A percentile compares a stretch with the other conserved stretches of the same genome.
Conservation (phyloP, 2,113 vertebrate species). For the Aleadryas rufinucha region DNA sequence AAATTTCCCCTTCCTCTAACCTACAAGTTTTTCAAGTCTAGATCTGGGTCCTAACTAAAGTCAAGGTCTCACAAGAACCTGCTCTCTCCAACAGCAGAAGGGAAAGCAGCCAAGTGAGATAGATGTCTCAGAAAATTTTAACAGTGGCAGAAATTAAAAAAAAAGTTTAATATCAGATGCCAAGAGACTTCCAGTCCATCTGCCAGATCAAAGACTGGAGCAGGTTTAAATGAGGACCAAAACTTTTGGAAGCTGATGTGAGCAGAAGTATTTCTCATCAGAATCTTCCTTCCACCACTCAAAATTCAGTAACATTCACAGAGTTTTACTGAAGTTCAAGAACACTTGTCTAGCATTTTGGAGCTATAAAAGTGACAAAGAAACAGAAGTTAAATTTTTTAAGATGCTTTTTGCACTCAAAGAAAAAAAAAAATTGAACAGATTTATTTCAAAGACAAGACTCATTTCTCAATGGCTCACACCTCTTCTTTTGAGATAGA, state of each 20-base stretch:
- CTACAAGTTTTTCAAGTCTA: background rate
- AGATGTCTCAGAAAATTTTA: background rate
- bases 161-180: background rate
- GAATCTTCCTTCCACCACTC: background rate
- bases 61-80: background rate
- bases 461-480: conserved; percentile 41
- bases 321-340: background rate
- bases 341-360: background rate
- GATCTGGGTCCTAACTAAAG: background rate
- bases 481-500: conserved; percentile 3
- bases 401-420: conserved; percentile 50
- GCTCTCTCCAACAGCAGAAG: background rate
- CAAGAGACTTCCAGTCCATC: background rate
- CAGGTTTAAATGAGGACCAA: background rate
- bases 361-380: background rate
- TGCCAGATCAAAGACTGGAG: background rate
- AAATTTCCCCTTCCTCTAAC: background rate
- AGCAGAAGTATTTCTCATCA: background rate
- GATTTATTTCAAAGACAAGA: background rate
- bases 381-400: conserved; percentile 29
- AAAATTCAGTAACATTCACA: background rate
- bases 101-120: background rate
- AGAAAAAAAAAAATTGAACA: background rate
- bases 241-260: background rate
- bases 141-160: background rate